phyloP scores from a whole-genome alignment of 64 coral and sea anemone genomes.

The Montipora foliosa region DNA sequence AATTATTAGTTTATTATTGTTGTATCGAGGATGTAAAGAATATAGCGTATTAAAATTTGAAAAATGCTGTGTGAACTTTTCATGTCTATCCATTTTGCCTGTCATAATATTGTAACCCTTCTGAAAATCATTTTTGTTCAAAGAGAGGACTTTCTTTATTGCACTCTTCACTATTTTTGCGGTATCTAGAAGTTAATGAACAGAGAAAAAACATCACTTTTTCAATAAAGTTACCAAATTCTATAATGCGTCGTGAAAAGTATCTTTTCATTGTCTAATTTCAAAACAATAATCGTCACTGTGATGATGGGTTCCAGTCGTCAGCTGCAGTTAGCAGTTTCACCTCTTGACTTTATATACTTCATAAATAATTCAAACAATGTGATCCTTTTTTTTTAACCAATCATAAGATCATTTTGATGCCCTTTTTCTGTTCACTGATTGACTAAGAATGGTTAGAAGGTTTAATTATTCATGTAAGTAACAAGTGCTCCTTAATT shows the following conservation, averaged over 20 bases:
- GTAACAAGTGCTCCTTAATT: not conserved
- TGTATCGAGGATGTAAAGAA: not conserved
- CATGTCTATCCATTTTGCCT: too few relatives aligned
- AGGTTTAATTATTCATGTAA: not conserved
- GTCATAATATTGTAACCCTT: too few relatives aligned
- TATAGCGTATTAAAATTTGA: not conserved
- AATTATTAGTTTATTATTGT: not conserved
- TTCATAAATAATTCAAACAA: conserved; percentile 55
- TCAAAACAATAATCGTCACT: too few relatives aligned
- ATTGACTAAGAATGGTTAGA: not conserved
- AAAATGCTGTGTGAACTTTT: not conserved
- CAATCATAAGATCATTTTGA: not conserved
- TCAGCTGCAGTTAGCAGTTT: not conserved
- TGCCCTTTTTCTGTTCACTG: not conserved
- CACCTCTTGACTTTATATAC: conserved; percentile 51
- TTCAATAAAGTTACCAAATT: too few relatives aligned
- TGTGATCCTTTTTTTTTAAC: conserved; percentile 7
- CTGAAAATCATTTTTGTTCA: too few relatives aligned
- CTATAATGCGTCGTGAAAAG: too few relatives aligned
- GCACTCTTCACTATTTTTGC: too few relatives aligned
- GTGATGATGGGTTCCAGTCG: too few relatives aligned
- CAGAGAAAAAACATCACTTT: too few relatives aligned
- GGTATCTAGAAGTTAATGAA: too few relatives aligned
- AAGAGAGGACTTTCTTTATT: too few relatives aligned
- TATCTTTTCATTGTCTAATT: too few relatives aligned